Percentiles rank a stretch among this genome's conserved stretches.
Evolutionary conservation across 2,113 vertebrate species (phyloP).

Genomic region (Lanius collurio): DNA sequence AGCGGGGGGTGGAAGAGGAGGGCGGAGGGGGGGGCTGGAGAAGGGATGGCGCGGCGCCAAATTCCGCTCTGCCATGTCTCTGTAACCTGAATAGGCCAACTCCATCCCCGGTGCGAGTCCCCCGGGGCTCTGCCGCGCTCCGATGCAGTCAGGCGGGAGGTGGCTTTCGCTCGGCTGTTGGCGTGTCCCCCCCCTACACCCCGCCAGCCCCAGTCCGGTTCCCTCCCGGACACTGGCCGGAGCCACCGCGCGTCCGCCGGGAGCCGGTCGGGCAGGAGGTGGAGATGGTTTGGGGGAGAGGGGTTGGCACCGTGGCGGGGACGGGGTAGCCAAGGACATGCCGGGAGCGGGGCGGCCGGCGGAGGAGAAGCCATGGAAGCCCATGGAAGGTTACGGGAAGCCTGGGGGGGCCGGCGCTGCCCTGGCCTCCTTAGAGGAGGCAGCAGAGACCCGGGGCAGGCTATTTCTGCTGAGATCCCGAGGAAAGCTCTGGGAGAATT

Average conservation of each 20-base stretch:
- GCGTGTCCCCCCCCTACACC: background rate
- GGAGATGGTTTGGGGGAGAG: background rate
- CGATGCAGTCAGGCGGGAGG: conserved; percentile 20
- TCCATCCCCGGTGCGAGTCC: conserved; percentile 69
- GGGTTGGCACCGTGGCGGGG: background rate
- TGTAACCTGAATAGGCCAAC: conserved; percentile 45
- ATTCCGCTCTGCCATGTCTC: conserved; percentile 39
- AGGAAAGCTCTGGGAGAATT: conserved; percentile 74
- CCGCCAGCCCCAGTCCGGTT: background rate
- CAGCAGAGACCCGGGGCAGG: conserved; percentile 57
- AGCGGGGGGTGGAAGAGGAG: background rate
- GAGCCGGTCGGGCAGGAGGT: background rate
- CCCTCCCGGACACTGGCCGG: background rate
- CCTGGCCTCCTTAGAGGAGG: conserved; percentile 57
- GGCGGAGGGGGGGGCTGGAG: conserved; percentile 7
- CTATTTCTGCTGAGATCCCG: conserved; percentile 73
- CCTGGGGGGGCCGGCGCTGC: background rate
- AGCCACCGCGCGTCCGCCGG: background rate
- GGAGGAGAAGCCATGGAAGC: conserved; percentile 15
- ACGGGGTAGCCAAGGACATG: conserved; percentile 1
- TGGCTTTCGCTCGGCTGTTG: background rate
- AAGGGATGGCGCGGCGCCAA: conserved; percentile 19
- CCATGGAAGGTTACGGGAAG: conserved; percentile 49
- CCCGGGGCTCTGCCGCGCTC: conserved; percentile 18
- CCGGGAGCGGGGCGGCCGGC: background rate